Evolutionary conservation across 2,797 vertebrate species (phyloP).

Genomic region (Chaunax sp.): DNA sequence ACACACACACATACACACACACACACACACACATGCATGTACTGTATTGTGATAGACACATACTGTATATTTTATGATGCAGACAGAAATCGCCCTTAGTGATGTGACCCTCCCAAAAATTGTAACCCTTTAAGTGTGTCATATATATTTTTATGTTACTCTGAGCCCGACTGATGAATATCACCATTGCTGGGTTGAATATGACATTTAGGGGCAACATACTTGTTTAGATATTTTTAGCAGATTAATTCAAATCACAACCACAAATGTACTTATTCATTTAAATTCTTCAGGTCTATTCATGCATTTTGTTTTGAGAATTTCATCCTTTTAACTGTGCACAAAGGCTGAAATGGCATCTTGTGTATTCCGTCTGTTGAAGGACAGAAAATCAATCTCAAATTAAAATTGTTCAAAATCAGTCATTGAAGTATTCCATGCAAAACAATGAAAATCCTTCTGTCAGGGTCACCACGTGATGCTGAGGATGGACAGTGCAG

Average conservation of each 20-base stretch:
- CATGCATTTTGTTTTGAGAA: neutral
- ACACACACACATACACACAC: neutral
- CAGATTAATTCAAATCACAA: neutral
- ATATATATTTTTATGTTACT: slow-evolving; percentile 48
- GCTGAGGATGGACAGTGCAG: no score
- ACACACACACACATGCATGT: slow-evolving; percentile 1
- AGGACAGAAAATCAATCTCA: no score
- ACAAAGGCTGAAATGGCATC: no score
- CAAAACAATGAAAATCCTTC: no score
- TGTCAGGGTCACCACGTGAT: no score
- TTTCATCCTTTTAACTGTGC: neutral
- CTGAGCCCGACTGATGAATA: no score
- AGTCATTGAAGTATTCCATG: no score
- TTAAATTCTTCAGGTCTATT: neutral
- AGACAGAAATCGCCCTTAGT: slow-evolving; percentile 44
- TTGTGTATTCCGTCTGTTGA: no score
- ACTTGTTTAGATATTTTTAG: no score
- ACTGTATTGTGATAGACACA: slow-evolving; percentile 28
- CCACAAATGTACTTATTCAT: neutral
- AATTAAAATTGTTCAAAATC: no score
- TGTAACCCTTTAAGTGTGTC: slow-evolving; percentile 33
- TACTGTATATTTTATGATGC: slow-evolving; percentile 36
- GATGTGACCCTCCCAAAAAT: slow-evolving; percentile 35
- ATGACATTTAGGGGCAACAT: no score
- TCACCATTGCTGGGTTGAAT: neutral